These are phyloP conservation scores for Trinorchestia longiramus DNA, from an alignment of 1,140 invertebrate genomes.

Conservation along the genomic window DNA sequence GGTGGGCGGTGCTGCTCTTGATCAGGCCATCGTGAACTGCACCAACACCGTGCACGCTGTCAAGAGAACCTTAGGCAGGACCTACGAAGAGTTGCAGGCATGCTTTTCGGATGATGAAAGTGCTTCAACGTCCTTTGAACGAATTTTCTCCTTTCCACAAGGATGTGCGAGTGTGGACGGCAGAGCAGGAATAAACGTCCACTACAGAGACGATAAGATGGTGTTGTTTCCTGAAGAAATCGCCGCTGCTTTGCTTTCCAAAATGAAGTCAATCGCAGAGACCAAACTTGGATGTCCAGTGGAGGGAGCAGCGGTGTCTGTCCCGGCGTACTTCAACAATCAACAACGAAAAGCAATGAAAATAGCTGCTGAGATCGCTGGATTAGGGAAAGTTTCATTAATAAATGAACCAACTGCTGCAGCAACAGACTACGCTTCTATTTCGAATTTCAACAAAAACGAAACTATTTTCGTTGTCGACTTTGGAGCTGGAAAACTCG, in stretches of 20 bases:
- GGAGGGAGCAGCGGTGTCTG: background rate
- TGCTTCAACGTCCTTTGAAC: background rate
- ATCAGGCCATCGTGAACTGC: slow-evolving; percentile 4
- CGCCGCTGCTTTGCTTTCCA: background rate
- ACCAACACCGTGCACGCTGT: slow-evolving; percentile 38
- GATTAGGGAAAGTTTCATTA: background rate
- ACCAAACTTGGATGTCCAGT: background rate
- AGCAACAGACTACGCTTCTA: background rate
- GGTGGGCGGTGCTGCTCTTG: slow-evolving; percentile 16
- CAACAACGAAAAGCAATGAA: background rate
- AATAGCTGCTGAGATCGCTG: background rate
- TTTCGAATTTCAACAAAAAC: background rate
- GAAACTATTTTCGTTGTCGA: background rate
- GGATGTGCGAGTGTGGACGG: background rate
- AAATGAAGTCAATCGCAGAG: background rate
- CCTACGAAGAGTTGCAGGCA: background rate
- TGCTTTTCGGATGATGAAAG: background rate
- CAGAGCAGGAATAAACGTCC: background rate
- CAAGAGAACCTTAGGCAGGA: background rate
- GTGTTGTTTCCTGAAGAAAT: slow-evolving; percentile 5
- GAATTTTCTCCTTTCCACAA: background rate
- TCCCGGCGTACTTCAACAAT: background rate
- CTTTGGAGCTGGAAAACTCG: slow-evolving; percentile 4
- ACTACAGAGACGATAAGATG: background rate
- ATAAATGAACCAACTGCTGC: slow-evolving; percentile 34